Evolutionary conservation across 1,140 invertebrate species (phyloP).

Genomic region (Camponotus floridanus): DNA sequence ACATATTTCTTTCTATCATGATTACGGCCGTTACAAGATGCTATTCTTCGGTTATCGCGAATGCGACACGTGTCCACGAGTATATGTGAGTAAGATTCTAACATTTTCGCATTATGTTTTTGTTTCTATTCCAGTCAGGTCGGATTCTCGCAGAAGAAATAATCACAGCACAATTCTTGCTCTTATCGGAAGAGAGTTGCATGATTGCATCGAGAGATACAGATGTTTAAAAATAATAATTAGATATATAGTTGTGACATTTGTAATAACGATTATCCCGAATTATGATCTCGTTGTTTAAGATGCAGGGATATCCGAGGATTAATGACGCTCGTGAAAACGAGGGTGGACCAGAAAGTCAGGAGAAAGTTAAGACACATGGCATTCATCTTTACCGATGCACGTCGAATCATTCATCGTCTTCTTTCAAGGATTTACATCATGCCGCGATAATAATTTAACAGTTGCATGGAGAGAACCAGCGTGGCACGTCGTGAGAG

Average conservation of each 20-base stretch:
- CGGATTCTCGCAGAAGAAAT: background rate
- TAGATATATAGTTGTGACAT: background rate
- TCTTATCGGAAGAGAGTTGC: background rate
- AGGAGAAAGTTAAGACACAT: constrained; percentile 61
- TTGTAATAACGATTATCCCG: constrained; percentile 10
- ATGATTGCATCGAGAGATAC: background rate
- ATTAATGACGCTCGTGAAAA: constrained; percentile 65
- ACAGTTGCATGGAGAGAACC: constrained; percentile 36
- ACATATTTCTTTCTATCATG: constrained; percentile 64
- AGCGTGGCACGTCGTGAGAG: background rate
- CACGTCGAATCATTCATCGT: constrained; percentile 29
- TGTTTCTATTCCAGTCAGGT: background rate
- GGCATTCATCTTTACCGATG: constrained; percentile 52
- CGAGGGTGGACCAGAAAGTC: constrained; percentile 66
- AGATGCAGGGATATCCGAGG: constrained; percentile 18
- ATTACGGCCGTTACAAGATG: background rate
- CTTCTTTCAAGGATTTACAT: constrained; percentile 51
- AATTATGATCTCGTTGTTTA: constrained; percentile 58
- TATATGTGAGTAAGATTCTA: constrained; percentile 15
- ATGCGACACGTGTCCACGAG: constrained; percentile 26
- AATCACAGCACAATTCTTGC: background rate
- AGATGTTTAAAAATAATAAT: constrained; percentile 23
- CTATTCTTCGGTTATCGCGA: constrained; percentile 26
- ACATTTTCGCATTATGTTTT: background rate
- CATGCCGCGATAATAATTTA: constrained; percentile 69